A percentile compares a stretch with the other conserved stretches of the same genome.
Evolutionary conservation across 2,888 invertebrate genomes (phyloP).

Genomic region (Euplexia lucipara): DNA sequence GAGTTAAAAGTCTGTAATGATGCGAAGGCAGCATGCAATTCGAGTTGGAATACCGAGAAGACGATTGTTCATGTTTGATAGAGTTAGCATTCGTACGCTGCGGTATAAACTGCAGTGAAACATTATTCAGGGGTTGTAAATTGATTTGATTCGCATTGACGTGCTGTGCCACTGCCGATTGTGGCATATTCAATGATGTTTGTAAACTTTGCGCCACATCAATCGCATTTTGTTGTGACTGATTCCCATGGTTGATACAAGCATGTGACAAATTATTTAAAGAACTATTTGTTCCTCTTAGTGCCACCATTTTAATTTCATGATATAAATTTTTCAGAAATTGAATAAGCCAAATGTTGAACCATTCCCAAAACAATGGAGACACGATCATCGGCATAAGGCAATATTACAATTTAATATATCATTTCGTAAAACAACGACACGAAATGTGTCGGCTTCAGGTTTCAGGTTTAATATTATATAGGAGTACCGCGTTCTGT

Average conservation of each 20-base stretch:
- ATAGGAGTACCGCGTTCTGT: conserved; percentile 17
- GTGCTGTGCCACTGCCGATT: conserved; percentile 75
- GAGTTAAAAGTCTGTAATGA: conserved; percentile 82
- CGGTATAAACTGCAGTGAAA: conserved; percentile 79
- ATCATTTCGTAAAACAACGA: conserved; percentile 48
- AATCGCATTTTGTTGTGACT: conserved; percentile 76
- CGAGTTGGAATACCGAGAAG: conserved; percentile 79
- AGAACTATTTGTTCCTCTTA: conserved; percentile 84
- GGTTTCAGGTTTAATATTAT: conserved; percentile 28
- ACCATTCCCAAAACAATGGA: conserved; percentile 88
- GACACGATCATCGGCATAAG: conserved; percentile 85
- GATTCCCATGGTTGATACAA: conserved; percentile 80
- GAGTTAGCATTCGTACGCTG: conserved; percentile 73
- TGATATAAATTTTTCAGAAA: conserved; percentile 87
- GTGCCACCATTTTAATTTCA: conserved; percentile 89
- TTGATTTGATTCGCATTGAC: conserved; percentile 79
- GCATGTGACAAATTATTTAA: conserved; percentile 79
- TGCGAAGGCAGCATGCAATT: conserved; percentile 82
- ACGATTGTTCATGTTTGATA: conserved; percentile 80
- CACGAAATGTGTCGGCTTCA: conserved; percentile 32
- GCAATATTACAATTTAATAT: conserved; percentile 52
- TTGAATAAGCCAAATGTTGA: conserved; percentile 87
- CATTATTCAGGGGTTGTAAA: conserved; percentile 78
- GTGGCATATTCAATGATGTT: conserved; percentile 81
- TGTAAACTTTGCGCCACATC: conserved; percentile 83